Evolutionary conservation across 1,140 invertebrate species (phyloP), one percentile per base, ranked within the genome.

Genomic region (Drosophila sturtevanti): DNA sequence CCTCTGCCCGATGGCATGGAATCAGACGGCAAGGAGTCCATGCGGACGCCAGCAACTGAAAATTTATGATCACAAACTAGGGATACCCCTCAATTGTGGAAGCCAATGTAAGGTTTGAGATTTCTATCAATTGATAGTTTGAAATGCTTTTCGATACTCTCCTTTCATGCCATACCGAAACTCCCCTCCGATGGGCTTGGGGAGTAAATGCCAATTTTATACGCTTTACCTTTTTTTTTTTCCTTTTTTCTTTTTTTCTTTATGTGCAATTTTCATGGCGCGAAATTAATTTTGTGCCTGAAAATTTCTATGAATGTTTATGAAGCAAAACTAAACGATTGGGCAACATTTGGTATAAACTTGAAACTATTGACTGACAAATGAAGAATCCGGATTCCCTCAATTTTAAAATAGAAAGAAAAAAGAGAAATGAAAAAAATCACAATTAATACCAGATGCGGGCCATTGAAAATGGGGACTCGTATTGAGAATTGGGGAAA

Each of bases 361-460:
- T 85, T 75, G 81, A 81, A 68, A 64, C 67, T 34, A 78, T 86
- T 72, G 82, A 81, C 70, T 81, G 78, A 80, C 72, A 72, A 66
- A 71, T 64, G 72, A 76, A 60, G 52, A 68, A 63, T 27, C 56
- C 44, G 76, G 77, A 72, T 60, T 63, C 35, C 27, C 27, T 31
- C 7, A 1, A 1, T 24, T 4, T 24, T n/a, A n/a, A n/a, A n/a
- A n/a, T n/a, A n/a, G n/a, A n/a, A n/a, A n/a, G n/a, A n/a, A n/a
- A n/a, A n/a, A n/a, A n/a, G n/a, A n/a, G n/a, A n/a, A 66, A 24
- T 48, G 37, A 61, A 63, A 64, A 48, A 61, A 71, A 61, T 22
- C 9, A 14, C 41, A 68, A 77, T 77, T 71, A 62, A 77, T 67
- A 63, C 66, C 72, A 72, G 77, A 72, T 63, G 74, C 69, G 62